phyloP scores from a whole-genome alignment of 2,113 vertebrate species.

The Hypocryptadius cinnamomeus region DNA sequence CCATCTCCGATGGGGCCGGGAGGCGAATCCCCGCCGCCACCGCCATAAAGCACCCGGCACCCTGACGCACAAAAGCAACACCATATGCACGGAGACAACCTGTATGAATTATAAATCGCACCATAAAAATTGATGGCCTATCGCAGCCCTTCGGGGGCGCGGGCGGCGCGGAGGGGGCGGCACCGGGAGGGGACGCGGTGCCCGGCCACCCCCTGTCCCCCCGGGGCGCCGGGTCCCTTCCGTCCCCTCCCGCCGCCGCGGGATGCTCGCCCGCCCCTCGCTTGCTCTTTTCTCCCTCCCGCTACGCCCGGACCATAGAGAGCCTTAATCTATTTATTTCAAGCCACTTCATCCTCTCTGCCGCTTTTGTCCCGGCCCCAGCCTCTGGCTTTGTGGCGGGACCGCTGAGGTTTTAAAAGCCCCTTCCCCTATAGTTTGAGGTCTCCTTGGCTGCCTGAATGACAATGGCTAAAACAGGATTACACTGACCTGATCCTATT shows the following conservation, averaged over 20 bases:
- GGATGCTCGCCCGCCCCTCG: background rate
- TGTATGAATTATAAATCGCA: conserved; percentile 61
- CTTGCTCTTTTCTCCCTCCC: conserved; percentile 45
- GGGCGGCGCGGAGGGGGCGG: background rate
- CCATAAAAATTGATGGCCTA: conserved; percentile 60
- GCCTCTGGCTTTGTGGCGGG: conserved; percentile 68
- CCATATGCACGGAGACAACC: conserved; percentile 67
- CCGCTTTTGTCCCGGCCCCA: conserved; percentile 63
- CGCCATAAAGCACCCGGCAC: conserved; percentile 57
- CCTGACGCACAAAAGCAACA: conserved; percentile 59
- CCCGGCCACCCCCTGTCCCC: background rate
- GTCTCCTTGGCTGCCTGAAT: conserved; percentile 71
- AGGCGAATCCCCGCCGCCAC: conserved; percentile 20
- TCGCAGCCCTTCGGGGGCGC: background rate
- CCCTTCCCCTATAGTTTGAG: conserved; percentile 65
- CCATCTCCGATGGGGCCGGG: conserved; percentile 32
- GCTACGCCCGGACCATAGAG: conserved; percentile 44
- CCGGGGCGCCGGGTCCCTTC: background rate
- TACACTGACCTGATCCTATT: conserved; percentile 79
- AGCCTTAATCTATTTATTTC: conserved; percentile 78
- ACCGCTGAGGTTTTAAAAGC: conserved; percentile 53
- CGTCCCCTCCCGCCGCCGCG: background rate
- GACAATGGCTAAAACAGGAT: conserved; percentile 75
- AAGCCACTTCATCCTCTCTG: conserved; percentile 68
- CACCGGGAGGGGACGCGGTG: background rate